Conservation (phyloP, 53 echinoderm and acorn worm genomes). For the Luidia sarsii region DNA sequence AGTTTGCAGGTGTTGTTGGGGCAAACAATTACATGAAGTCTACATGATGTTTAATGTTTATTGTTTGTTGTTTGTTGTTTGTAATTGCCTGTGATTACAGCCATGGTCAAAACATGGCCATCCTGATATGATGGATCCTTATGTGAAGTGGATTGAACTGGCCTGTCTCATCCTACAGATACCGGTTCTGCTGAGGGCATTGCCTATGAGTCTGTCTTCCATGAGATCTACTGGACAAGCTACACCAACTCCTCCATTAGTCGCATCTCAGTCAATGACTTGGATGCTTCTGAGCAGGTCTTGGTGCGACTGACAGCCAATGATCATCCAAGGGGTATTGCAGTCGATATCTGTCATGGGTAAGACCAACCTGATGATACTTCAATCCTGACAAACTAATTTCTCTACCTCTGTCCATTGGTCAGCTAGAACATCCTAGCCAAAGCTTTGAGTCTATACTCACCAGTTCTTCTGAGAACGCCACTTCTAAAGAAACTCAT, state of each 20-base stretch:
- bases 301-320: slow-evolving; percentile 64
- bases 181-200: slow-evolving; percentile 94
- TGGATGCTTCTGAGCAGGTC: slow-evolving; percentile 51
- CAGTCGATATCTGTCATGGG: slow-evolving; percentile 71
- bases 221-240: slow-evolving; percentile 90
- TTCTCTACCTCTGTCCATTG: no score
- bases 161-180: slow-evolving; percentile 47
- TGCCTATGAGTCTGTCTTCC: slow-evolving; percentile 77
- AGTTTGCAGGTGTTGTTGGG: no score
- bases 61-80: no score
- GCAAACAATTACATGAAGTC: no score
- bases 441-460: no score
- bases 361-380: slow-evolving; percentile 53
- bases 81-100: no score
- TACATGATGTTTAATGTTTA: no score
- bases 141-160: no score
- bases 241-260: slow-evolving; percentile 95
- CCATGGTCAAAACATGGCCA: background rate
- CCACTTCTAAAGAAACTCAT: no score
- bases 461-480: no score
- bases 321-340: slow-evolving; percentile 91
- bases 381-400: no score
- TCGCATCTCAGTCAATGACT: slow-evolving; percentile 43
- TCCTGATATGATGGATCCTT: background rate
- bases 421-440: no score